These are phyloP conservation scores for Pentamera pediparva DNA, from an alignment of 53 echinoderm and acorn worm species.

Conservation along the genomic window DNA sequence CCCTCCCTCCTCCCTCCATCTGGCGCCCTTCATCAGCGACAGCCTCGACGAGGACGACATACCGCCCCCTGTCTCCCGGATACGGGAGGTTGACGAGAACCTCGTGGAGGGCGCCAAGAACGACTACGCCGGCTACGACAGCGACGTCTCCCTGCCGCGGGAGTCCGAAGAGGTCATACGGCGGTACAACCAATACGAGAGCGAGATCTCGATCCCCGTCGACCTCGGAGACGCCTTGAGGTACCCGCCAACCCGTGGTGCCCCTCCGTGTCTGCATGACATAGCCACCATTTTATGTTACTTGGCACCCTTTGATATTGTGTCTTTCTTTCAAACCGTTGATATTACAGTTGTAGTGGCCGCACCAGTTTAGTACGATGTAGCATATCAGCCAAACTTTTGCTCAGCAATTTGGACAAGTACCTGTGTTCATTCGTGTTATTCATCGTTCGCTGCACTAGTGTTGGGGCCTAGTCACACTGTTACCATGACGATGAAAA, in stretches of 20 bases:
- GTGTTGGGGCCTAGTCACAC: too few species aligned
- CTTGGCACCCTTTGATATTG: neutral
- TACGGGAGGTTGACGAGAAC: constrained; percentile 40
- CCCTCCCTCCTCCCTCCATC: neutral
- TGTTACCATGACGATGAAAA: too few species aligned
- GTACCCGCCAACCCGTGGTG: neutral
- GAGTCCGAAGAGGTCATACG: too few species aligned
- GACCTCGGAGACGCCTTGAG: neutral
- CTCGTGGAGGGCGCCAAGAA: constrained; percentile 55
- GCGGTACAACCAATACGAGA: too few species aligned
- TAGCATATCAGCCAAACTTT: neutral
- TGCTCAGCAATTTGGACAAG: too few species aligned
- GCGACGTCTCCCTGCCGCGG: constrained; percentile 38
- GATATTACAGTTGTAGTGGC: neutral
- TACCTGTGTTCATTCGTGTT: too few species aligned
- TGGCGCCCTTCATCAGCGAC: constrained; percentile 17
- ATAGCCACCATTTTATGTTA: neutral
- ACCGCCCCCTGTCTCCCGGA: neutral
- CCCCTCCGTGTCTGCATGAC: neutral
- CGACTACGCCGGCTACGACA: constrained; percentile 60
- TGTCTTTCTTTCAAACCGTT: neutral
- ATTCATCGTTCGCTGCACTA: too few species aligned
- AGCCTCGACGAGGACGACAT: constrained; percentile 21
- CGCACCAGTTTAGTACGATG: neutral
- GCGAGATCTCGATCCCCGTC: too few species aligned